Conservation (phyloP, 1,140 invertebrate genomes). For the Drosophila nannoptera region DNA sequence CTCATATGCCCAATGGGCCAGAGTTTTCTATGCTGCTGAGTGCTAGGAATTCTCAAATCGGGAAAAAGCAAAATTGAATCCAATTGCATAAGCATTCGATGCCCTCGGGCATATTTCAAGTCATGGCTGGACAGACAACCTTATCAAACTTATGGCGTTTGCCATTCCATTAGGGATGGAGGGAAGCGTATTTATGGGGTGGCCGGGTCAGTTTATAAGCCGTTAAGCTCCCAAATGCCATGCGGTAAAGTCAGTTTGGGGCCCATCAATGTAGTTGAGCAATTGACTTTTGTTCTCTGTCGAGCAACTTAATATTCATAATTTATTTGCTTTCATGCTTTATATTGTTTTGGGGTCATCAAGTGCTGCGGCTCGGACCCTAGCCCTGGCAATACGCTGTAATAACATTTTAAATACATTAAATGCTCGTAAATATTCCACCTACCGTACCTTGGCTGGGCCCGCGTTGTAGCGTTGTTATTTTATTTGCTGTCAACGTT, state of each 20-base stretch:
- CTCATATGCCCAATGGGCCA: constrained; percentile 8
- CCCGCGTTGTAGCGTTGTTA: constrained; percentile 3
- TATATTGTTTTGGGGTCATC: constrained; percentile 51
- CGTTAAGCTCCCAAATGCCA: constrained; percentile 61
- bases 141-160: constrained; percentile 51
- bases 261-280: constrained; percentile 44
- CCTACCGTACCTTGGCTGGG: constrained; percentile 25
- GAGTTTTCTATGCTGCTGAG: constrained; percentile 16
- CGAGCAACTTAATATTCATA: constrained; percentile 63
- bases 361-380: constrained; percentile 3
- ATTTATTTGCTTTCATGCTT: constrained; percentile 61
- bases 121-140: constrained; percentile 36
- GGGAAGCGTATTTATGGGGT: no score
- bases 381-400: constrained; percentile 16
- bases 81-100: constrained; percentile 64
- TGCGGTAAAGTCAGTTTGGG: constrained; percentile 20
- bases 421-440: constrained; percentile 54
- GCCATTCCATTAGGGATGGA: not conserved
- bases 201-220: constrained; percentile 52
- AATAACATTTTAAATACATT: constrained; percentile 69
- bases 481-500: constrained; percentile 55
- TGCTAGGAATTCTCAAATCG: constrained; percentile 41
- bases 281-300: constrained; percentile 63
- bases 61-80: constrained; percentile 57
- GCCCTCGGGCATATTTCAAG: constrained; percentile 36